These are phyloP conservation scores for Palythoa grandis DNA, from an alignment of 92 coral and sea anemone species.

Conservation along the genomic window DNA sequence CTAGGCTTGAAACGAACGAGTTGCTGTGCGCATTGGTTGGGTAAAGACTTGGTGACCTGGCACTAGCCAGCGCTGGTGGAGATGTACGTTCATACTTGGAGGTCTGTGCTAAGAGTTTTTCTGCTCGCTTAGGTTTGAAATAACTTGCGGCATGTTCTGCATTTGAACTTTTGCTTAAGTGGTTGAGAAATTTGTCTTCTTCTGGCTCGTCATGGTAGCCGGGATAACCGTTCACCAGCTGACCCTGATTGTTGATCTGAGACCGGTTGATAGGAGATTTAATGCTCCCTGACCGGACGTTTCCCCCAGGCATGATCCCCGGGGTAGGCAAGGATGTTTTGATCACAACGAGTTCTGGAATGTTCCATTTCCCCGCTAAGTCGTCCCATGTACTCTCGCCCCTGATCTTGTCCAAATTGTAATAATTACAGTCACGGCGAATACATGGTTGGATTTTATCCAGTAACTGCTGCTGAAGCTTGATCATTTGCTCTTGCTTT, in stretches of 20 bases:
- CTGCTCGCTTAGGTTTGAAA: slow-evolving; percentile 96
- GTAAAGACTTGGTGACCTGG: slow-evolving; percentile 48
- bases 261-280: slow-evolving; percentile 82
- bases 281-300: slow-evolving; percentile 53
- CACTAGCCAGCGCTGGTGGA: slow-evolving; percentile 53
- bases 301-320: slow-evolving; percentile 78
- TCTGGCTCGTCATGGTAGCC: slow-evolving; percentile 68
- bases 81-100: slow-evolving; percentile 68
- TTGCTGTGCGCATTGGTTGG: slow-evolving; percentile 10
- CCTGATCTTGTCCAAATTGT: slow-evolving; percentile 81
- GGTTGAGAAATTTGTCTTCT: slow-evolving; percentile 89
- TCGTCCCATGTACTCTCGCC: slow-evolving; percentile 91
- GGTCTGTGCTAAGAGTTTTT: slow-evolving; percentile 75
- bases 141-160: slow-evolving; percentile 81
- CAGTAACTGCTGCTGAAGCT: slow-evolving; percentile 85
- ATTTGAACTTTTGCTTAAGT: slow-evolving; percentile 70
- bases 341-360: slow-evolving; percentile 87
- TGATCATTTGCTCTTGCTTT: slow-evolving; percentile 85
- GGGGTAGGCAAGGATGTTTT: slow-evolving; percentile 94
- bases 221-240: slow-evolving; percentile 73
- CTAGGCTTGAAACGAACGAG: slow-evolving; percentile 15
- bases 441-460: slow-evolving; percentile 97
- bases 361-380: slow-evolving; percentile 75
- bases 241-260: slow-evolving; percentile 77
- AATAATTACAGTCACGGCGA: slow-evolving; percentile 94